Conservation (phyloP, 2,113 vertebrate genomes). For the Todiramphus chloris region DNA sequence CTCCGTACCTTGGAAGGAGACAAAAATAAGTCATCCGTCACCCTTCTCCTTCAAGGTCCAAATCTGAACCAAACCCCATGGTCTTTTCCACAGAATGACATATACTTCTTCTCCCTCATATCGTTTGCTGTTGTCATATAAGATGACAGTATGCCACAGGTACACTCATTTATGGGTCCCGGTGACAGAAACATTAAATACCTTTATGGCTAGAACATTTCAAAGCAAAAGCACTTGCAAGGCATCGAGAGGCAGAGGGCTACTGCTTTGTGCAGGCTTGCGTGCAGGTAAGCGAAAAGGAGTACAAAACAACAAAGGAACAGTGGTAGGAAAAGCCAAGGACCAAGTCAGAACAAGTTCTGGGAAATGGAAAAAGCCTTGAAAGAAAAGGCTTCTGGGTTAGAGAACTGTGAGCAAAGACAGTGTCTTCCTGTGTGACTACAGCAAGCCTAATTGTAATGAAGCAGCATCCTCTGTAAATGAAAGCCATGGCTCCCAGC, state of each 20-base stretch:
- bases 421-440: background rate
- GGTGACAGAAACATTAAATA: background rate
- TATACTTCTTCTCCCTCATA: background rate
- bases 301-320: background rate
- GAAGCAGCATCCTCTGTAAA: background rate
- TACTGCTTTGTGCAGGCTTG: background rate
- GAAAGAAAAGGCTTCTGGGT: background rate
- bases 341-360: background rate
- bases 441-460: background rate
- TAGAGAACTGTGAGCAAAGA: background rate
- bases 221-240: background rate
- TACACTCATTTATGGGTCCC: background rate
- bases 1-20: background rate
- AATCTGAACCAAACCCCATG: background rate
- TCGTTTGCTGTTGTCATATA: background rate
- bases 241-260: background rate
- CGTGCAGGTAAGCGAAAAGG: background rate
- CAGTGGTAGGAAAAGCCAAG: background rate
- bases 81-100: background rate
- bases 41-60: background rate
- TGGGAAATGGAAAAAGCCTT: background rate
- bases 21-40: background rate
- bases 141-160: background rate
- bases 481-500: background rate
- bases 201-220: background rate